Evolutionary conservation across 1,140 invertebrate species (phyloP), one percentile per base, ranked within the genome.

Genomic region (Pseudomyrmex concolor): DNA sequence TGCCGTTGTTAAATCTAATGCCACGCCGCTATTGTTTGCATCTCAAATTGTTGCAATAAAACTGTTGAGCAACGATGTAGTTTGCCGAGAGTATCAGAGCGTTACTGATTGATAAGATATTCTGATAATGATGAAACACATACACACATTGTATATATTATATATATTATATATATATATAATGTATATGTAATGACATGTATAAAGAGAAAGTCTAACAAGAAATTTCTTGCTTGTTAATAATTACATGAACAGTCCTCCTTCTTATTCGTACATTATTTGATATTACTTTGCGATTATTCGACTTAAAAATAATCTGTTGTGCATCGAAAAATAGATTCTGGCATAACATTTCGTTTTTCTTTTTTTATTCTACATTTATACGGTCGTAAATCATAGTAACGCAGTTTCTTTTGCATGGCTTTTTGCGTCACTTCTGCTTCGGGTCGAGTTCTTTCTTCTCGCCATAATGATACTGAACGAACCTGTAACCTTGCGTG

Each of bases 401-500:
- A 50, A 73, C 13, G 15, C 15, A 63, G 57, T 68, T 25, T n/a
- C 63, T 19, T 5, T 45, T n/a, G 4, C 7, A 48, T 59, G 3
- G 2, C 43, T 59, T 15, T 19, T 2, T 15, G 48, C 43, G 0
- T 55, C 22, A 50, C 2, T 68, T 50, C 2, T 34, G 51, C 22
- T n/a, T 34, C 5, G 34, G 1, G 10, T 17, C 66, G n/a, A 7
- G 4, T n/a, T 71, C 34, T 17, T 67, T 15, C 10, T 50, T 10
- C 19, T 64, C 55, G 22, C 48, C 4, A 17, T 89, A 86, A 5
- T 96, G 95, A 89, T 97, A 96, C 84, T 96, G 95, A 15, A 97
- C 90, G 91, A 96, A 97, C 62, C 97, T 93, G n/a, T 92, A 93
- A 17, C 96, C 97, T 95, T 99, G 99, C 9, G 96, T 95, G 3